Base-by-base conservation (phyloP, 1,140 invertebrate species). In the Myzus persicae region DNA sequence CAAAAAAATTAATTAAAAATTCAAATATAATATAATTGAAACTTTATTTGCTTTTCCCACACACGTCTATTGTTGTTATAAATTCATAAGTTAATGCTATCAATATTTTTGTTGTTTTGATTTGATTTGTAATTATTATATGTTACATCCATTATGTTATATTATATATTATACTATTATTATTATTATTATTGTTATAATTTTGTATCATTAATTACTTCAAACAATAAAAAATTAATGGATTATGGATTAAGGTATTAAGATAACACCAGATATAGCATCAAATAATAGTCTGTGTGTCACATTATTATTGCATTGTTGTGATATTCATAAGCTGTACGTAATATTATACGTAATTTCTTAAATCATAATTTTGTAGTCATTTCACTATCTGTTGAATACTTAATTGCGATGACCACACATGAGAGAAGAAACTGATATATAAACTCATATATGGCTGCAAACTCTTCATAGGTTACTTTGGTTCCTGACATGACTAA, bases 81-180 rank as follows among this genome's bases (percentile, higher is more conserved):
- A 22, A 59, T 59, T 31, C 8, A 59, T 31, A 26, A 24, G 26
- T 59, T 31, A 9, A 26, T 59, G 24, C 24, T 51, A 59, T 54
- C 9, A 59, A 59, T 31, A 26, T 59, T n/a, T 67, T 67, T 31
- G 9, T 14, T 67, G 11, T 14, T 3, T 76, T 36, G 18, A 40
- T 84, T 84, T 84, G 38, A 84, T 84, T 84, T 42, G 38, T 22
- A 38, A 84, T 84, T 84, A 84, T 84, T 84, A 40, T 40, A 40
- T 51, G 48, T 84, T 84, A 42, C 3, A 40, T 40, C 8, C 22
- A 40, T 40, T 82, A 9, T 82, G 7, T 88, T 46, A 46, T 88
- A 14, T 88, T 87, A 38, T 87, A 87, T 31, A 40, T 46, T 87
- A 87, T 42, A 18, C 22, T 44, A 44, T 87, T 87, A 42, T 46